Percentiles rank a stretch among this genome's conserved stretches.
Evolutionary conservation across 2,113 vertebrate genomes (phyloP).

Genomic region (Lanius ludovicianus): DNA sequence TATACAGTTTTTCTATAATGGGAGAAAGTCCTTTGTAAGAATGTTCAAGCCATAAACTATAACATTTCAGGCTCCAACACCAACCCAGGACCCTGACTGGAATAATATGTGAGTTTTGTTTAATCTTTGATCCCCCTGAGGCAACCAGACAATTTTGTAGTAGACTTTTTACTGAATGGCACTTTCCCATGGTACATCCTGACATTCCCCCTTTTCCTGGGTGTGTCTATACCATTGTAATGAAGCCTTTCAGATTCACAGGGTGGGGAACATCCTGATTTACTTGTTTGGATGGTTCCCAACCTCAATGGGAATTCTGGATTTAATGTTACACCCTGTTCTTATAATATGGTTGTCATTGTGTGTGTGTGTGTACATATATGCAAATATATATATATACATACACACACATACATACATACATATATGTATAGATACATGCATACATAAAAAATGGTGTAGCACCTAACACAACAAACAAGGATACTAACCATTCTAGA

Average conservation of each 20-base stretch:
- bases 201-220: not conserved
- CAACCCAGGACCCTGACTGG: not conserved
- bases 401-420: too few species aligned
- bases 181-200: not conserved
- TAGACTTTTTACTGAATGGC: not conserved
- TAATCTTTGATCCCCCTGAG: not conserved
- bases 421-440: not conserved
- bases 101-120: not conserved
- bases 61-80: not conserved
- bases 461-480: not conserved
- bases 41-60: not conserved
- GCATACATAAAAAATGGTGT: not conserved
- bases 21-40: not conserved
- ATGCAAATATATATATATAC: too few species aligned
- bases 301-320: not conserved
- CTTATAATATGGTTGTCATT: not conserved
- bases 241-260: not conserved
- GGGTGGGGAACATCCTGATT: not conserved
- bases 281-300: not conserved
- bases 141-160: not conserved
- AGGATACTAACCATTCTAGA: not conserved
- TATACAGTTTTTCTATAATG: not conserved
- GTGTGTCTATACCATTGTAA: not conserved
- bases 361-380: not conserved
- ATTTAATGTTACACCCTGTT: not conserved